A percentile compares a stretch with the other conserved stretches of the same genome.
Evolutionary conservation across 2,797 vertebrate species (phyloP).

Genomic region (Eutrigla gurnardus): DNA sequence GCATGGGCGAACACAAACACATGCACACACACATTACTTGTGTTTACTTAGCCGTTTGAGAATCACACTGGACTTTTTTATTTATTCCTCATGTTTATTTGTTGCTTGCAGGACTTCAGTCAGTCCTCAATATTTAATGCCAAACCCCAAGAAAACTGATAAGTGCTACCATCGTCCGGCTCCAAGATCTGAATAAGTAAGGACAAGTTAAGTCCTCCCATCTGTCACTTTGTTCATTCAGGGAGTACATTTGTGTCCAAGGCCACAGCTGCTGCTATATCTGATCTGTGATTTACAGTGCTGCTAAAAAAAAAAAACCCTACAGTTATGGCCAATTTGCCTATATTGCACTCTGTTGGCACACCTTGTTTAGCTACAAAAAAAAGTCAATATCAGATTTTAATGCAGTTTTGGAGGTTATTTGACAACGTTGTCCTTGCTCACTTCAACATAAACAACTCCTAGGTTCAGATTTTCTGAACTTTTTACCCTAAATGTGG

Average conservation of each 20-base stretch:
- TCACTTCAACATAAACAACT: conserved; percentile 26
- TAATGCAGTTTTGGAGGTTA: too few species aligned
- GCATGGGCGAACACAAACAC: conserved; percentile 26
- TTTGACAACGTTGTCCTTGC: conserved; percentile 18
- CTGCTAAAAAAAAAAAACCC: conserved; percentile 12
- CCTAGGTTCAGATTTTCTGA: background rate
- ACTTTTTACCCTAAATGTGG: background rate
- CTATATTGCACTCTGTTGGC: conserved; percentile 6
- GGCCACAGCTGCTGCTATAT: conserved; percentile 47
- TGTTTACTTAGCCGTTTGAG: conserved; percentile 7
- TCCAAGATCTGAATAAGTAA: conserved; percentile 37
- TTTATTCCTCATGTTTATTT: conserved; percentile 34
- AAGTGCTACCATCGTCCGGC: conserved; percentile 35
- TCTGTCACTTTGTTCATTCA: conserved; percentile 39
- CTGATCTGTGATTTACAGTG: conserved; percentile 43
- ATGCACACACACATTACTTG: conserved; percentile 5
- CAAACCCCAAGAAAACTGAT: conserved; percentile 59
- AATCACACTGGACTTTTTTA: conserved; percentile 21
- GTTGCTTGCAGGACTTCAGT: conserved; percentile 34
- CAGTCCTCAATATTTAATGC: conserved; percentile 30
- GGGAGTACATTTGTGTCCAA: conserved; percentile 59
- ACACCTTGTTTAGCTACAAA: background rate
- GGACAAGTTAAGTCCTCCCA: conserved; percentile 42
- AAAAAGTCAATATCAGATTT: conserved; percentile 47
- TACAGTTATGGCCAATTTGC: background rate